phyloP scores from a whole-genome alignment of 1,140 invertebrate species.

The Acyrthosiphon pisum region DNA sequence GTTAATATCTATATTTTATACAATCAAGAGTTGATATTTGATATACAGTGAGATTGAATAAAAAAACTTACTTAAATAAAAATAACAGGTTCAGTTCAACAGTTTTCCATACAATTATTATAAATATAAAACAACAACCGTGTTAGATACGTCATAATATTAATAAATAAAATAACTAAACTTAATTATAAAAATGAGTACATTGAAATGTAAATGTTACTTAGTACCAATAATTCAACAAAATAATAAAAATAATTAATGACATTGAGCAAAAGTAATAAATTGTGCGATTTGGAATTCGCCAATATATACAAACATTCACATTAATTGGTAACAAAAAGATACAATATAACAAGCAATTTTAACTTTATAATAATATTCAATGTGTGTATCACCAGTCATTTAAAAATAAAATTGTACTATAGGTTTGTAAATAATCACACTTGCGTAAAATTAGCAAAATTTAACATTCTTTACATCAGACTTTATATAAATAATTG shows the following conservation, averaged over 20 bases:
- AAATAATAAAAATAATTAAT: constrained; percentile 17
- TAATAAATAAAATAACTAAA: not conserved
- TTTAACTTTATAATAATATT: constrained; percentile 3
- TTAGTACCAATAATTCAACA: not conserved
- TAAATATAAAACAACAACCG: not conserved
- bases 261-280: constrained; percentile 29
- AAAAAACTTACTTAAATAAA: not conserved
- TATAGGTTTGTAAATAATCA: constrained; percentile 35
- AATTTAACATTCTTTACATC: constrained; percentile 6
- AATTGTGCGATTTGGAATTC: not conserved
- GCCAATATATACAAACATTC: not conserved
- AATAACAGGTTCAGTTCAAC: constrained; percentile 9
- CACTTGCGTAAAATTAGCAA: not conserved
- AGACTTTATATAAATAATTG: constrained; percentile 3
- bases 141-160: not conserved
- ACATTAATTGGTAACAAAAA: not conserved
- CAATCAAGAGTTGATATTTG: not conserved
- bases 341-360: not conserved
- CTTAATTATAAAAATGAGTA: not conserved
- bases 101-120: not conserved
- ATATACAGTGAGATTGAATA: not conserved
- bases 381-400: not conserved
- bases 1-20: not conserved
- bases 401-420: constrained; percentile 30
- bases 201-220: not conserved